A percentile compares a stretch with the other conserved stretches of the same genome.
Evolutionary conservation across 2,113 vertebrate species (phyloP).

Genomic region (Hemiprocne comata): DNA sequence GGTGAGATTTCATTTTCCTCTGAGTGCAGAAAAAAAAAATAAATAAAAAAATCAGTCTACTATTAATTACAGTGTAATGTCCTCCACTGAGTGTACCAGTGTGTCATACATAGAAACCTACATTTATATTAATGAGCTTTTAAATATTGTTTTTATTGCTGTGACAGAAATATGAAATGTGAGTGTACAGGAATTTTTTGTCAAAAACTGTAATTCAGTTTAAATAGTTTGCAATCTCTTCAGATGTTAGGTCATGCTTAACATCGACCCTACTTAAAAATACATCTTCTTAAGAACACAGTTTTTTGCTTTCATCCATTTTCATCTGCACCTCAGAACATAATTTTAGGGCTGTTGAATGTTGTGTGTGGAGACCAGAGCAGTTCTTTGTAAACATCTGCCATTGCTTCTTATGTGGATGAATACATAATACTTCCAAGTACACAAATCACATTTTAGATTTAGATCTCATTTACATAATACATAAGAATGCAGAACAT

Average conservation of each 20-base stretch:
- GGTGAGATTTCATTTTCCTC: neutral
- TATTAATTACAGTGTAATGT: neutral
- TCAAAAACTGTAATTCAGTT: neutral
- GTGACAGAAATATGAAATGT: neutral
- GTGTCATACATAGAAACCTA: neutral
- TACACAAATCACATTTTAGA: slow-evolving; percentile 61
- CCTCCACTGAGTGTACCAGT: neutral
- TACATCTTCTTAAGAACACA: neutral
- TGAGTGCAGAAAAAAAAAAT: neutral
- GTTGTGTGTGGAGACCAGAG: neutral
- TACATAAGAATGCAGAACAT: slow-evolving; percentile 58
- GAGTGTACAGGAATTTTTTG: neutral
- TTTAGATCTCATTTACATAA: slow-evolving; percentile 70
- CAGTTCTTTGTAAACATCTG: slow-evolving; percentile 18
- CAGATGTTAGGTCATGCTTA: neutral
- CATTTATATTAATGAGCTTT: neutral
- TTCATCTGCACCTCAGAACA: neutral
- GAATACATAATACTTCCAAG: slow-evolving; percentile 45
- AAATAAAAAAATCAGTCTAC: neutral
- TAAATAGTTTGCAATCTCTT: neutral
- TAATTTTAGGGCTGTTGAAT: neutral
- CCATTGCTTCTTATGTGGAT: slow-evolving; percentile 28
- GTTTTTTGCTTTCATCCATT: neutral
- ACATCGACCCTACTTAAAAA: neutral
- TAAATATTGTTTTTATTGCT: neutral